These are phyloP conservation scores for Apostichopus parvimensis DNA, from an alignment of 35 echinoderm and acorn worm species.

Conservation along the genomic window DNA sequence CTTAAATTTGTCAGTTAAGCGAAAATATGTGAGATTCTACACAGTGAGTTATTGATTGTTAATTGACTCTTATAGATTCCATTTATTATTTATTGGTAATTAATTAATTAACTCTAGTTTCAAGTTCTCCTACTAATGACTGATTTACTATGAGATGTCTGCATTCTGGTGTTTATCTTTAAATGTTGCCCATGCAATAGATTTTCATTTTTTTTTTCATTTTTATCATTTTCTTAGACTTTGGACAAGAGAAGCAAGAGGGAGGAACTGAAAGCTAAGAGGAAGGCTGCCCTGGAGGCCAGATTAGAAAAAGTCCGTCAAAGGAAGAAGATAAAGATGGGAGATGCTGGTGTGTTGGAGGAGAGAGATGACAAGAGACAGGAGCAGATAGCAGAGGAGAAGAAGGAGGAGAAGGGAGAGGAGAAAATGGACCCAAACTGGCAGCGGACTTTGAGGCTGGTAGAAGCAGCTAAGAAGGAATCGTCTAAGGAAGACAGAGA, in stretches of 20 bases:
- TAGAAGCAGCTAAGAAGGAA: conserved; percentile 58
- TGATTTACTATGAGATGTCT: neutral
- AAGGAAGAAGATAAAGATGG: conserved; percentile 74
- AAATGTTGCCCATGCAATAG: neutral
- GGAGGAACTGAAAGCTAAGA: conserved; percentile 86
- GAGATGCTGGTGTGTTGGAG: conserved; percentile 45
- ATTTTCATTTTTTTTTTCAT: neutral
- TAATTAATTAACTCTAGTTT: no score
- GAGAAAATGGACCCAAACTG: conserved; percentile 2
- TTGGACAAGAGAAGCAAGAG: conserved; percentile 73
- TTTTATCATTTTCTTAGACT: conserved; percentile 53
- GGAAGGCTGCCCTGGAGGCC: conserved; percentile 85
- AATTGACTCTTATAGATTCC: no score
- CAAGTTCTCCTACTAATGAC: no score
- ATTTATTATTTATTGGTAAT: no score
- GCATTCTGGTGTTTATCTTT: neutral
- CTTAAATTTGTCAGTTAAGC: no score
- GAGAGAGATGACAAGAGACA: conserved; percentile 40
- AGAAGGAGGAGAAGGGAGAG: neutral
- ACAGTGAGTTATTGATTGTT: no score
- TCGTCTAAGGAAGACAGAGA: conserved; percentile 52
- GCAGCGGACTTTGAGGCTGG: conserved; percentile 25
- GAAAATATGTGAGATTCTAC: no score
- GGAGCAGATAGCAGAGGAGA: neutral
- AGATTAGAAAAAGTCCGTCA: conserved; percentile 88